Evolutionary conservation across 2,113 vertebrate genomes (phyloP), one percentile per base, ranked within the genome.

Genomic region (Rhynchomys soricoides): DNA sequence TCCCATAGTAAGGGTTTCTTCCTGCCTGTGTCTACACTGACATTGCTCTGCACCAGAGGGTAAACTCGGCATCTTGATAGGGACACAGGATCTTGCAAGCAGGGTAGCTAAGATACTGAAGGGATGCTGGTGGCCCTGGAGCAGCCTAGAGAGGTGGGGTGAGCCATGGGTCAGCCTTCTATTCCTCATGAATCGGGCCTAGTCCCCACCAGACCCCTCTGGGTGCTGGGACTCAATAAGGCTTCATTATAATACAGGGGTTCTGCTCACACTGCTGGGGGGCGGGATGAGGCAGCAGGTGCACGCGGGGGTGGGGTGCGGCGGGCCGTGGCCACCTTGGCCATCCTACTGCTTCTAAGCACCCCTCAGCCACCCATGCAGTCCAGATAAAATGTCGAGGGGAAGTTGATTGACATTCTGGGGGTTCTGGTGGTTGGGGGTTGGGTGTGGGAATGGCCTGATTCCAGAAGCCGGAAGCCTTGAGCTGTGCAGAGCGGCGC

Each of bases 271-370:
- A 52, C 7, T 8, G 50, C 45, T 17, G 50, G 29, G 31, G 29
- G 79, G 29, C 37, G 16, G 34, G 19, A 40, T 22, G 3, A 21
- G 13, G 29, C 13, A n/a, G 74, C 87, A 43, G 9, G 40, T 12
- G 48, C 31, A 5, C 15, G 0, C 0, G 40, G 74, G 52, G 24
- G 8, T 4, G 31, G 86, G 22, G 64, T 0, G 19, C 37, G 1
- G 29, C 7, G 77, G 37, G 77, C 66, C 3, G 6, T 3, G n/a
- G 40, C 48, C 50, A 2, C 74, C 26, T 37, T 9, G 12, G 24
- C 43, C 34, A 52, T 19, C 9, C 9, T 7, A 9, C 64, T 37
- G 74, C 52, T 26, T 29, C 3, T 4, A 55, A 21, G 29, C 15
- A 5, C 17, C 59, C 85, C 73, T 59, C 17, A 17, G 34, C 40